Evolutionary conservation across 2,797 vertebrate genomes (phyloP).

Genomic region (Paramormyrops hopkinsi): DNA sequence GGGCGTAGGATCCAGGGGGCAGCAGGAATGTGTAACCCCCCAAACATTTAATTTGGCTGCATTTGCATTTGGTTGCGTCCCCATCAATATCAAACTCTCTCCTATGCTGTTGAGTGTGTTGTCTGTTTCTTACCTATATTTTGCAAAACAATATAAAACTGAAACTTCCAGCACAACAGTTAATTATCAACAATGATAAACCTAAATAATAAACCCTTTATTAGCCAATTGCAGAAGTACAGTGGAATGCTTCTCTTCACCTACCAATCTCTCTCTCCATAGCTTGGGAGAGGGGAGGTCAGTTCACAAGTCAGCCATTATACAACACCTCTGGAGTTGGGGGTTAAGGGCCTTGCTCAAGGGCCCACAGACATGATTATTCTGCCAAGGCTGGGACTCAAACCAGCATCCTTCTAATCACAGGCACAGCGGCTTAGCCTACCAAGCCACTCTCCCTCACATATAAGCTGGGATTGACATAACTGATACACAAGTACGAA

Average conservation of each 20-base stretch:
- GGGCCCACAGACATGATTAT: neutral
- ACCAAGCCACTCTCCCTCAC: neutral
- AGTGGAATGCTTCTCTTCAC: neutral
- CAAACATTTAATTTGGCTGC: neutral
- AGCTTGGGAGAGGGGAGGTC: neutral
- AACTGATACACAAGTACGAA: neutral
- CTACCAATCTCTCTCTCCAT: neutral
- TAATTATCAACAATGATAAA: neutral
- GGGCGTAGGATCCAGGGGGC: neutral
- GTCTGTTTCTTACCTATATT: neutral
- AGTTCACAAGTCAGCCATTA: neutral
- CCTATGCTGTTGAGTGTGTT: neutral
- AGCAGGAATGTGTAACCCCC: neutral
- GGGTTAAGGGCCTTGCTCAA: neutral
- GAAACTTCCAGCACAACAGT: neutral
- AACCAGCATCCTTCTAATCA: neutral
- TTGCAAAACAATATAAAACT: neutral
- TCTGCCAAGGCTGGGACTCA: neutral
- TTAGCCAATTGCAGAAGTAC: neutral
- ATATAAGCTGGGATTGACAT: neutral
- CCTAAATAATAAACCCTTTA: neutral
- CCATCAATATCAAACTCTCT: neutral
- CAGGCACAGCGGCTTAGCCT: neutral
- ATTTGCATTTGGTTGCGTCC: neutral
- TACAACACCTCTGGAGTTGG: neutral